Evolutionary conservation across 1,140 invertebrate genomes (phyloP).

Genomic region (Drosophila tristis): DNA sequence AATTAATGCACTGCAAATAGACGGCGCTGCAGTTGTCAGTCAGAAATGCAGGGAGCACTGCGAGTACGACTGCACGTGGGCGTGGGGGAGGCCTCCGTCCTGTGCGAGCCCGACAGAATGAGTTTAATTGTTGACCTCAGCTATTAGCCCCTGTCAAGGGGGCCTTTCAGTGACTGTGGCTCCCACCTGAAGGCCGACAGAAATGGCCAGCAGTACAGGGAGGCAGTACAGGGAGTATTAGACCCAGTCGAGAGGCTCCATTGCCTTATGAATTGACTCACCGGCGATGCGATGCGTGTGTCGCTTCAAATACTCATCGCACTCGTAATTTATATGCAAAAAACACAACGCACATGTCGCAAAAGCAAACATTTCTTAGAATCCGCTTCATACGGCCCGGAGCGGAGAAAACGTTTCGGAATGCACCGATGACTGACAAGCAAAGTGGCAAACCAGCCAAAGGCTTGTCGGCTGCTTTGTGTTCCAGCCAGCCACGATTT

Average conservation of each 20-base stretch:
- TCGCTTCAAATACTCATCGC: conserved; percentile 37
- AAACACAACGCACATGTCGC: conserved; percentile 57
- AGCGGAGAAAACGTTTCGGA: conserved; percentile 50
- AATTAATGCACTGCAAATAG: conserved; percentile 78
- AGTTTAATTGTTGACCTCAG: conserved; percentile 81
- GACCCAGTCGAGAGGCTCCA: conserved; percentile 3
- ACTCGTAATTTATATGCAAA: conserved; percentile 60
- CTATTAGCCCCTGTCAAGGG: conserved; percentile 78
- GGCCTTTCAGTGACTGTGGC: neutral
- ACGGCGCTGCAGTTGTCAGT: conserved; percentile 62
- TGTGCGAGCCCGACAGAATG: conserved; percentile 58
- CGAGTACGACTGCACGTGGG: neutral
- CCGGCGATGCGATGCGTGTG: conserved; percentile 3
- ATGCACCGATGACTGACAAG: conserved; percentile 69
- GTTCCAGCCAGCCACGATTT: conserved; percentile 48
- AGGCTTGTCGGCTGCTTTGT: conserved; percentile 34
- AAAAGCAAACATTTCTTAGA: conserved; percentile 42
- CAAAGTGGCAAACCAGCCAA: conserved; percentile 27
- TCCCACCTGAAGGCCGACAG: conserved; percentile 37
- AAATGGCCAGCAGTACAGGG: conserved; percentile 17
- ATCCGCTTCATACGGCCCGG: conserved; percentile 38
- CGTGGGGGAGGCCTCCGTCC: neutral
- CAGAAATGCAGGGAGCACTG: conserved; percentile 35
- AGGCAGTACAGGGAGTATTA: too few species aligned
- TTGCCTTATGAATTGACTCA: conserved; percentile 56